Percentiles rank a stretch among this genome's conserved stretches.
Evolutionary conservation across 2,797 vertebrate genomes (phyloP).

Genomic region (Periophthalmus magnuspinnatus): DNA sequence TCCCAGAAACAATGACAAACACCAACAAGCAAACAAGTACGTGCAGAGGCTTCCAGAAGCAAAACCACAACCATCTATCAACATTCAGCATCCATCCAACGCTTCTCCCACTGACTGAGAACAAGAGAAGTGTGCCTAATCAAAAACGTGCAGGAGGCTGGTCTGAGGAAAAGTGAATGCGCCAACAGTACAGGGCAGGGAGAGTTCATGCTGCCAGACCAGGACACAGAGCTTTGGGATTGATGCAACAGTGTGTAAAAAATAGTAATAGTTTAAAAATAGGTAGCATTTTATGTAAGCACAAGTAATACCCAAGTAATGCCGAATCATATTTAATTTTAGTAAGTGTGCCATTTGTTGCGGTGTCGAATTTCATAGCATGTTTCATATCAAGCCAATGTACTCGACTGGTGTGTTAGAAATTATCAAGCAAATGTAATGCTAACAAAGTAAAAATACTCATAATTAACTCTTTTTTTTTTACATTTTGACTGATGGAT

Average conservation of each 20-base stretch:
- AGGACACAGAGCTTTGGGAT: constrained; percentile 4
- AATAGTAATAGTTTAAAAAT: not conserved
- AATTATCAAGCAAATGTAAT: too few relatives aligned
- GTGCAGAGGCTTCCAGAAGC: constrained; percentile 26
- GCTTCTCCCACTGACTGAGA: constrained; percentile 37
- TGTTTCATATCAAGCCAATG: not conserved
- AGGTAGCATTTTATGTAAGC: not conserved
- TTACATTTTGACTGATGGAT: too few relatives aligned
- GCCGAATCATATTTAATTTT: not conserved
- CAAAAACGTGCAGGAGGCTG: constrained; percentile 34
- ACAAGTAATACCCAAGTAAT: not conserved
- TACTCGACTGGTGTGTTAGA: too few relatives aligned
- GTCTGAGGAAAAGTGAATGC: constrained; percentile 7
- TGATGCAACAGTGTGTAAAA: not conserved
- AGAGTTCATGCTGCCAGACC: constrained; percentile 9
- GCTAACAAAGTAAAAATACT: too few relatives aligned
- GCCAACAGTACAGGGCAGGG: not conserved
- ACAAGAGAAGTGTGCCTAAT: constrained; percentile 38
- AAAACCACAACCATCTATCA: constrained; percentile 53
- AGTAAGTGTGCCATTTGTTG: too few relatives aligned
- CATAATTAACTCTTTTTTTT: too few relatives aligned
- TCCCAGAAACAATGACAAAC: constrained; percentile 35
- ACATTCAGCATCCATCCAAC: constrained; percentile 34
- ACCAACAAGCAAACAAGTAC: constrained; percentile 44
- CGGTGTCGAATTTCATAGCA: not conserved